These are phyloP conservation scores for Desoria tigrina DNA, from an alignment of 2,888 invertebrate genomes.

Conservation along the genomic window DNA sequence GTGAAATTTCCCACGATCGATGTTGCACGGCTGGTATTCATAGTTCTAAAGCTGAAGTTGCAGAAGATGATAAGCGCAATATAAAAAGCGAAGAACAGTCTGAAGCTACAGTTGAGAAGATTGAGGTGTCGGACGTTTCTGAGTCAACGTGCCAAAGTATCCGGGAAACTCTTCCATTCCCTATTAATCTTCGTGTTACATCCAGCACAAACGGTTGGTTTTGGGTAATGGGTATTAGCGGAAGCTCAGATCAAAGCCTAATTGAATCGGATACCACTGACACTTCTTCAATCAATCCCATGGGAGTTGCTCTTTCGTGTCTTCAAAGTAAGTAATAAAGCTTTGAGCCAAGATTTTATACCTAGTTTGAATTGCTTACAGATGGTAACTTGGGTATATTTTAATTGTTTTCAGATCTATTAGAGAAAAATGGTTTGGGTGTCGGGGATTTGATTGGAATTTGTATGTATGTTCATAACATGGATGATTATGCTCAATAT, in stretches of 20 bases:
- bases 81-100: background rate
- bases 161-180: slow-evolving; percentile 64
- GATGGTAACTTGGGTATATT: no score
- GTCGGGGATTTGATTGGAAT: slow-evolving; percentile 75
- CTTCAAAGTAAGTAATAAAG: slow-evolving; percentile 42
- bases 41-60: slow-evolving; percentile 8
- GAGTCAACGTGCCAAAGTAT: slow-evolving; percentile 54
- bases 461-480: slow-evolving; percentile 79
- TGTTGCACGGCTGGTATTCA: slow-evolving; percentile 14
- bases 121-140: background rate
- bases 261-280: slow-evolving; percentile 56
- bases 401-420: slow-evolving; percentile 59
- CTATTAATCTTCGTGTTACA: slow-evolving; percentile 66
- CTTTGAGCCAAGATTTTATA: background rate
- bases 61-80: background rate
- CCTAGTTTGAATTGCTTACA: no score
- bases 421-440: slow-evolving; percentile 61
- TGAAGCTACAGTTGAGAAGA: background rate
- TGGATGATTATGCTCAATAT: slow-evolving; percentile 74
- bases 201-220: slow-evolving; percentile 77
- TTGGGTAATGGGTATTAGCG: slow-evolving; percentile 79
- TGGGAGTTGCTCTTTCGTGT: slow-evolving; percentile 44
- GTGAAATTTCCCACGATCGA: background rate
- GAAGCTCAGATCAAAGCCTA: slow-evolving; percentile 61
- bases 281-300: slow-evolving; percentile 57